Conservation (phyloP, 1,140 invertebrate species). For the Saccostrea glomerata region DNA sequence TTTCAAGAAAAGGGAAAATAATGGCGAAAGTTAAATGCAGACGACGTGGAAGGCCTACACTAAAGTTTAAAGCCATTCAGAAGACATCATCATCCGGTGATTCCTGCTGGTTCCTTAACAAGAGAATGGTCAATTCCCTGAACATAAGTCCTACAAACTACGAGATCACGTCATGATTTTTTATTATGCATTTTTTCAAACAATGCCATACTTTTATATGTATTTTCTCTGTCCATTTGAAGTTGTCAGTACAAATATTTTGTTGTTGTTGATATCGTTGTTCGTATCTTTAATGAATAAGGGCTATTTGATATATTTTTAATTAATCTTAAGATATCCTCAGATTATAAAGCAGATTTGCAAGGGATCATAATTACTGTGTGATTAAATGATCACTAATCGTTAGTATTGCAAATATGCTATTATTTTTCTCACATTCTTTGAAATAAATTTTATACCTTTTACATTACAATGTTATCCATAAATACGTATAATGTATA, state of each 20-base stretch:
- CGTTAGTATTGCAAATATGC: neutral
- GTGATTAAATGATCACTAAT: neutral
- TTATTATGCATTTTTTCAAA: no score
- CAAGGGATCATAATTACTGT: neutral
- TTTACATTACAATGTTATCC: no score
- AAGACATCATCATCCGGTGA: neutral
- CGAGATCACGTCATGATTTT: neutral
- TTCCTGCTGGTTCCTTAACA: neutral
- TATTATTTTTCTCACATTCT: neutral
- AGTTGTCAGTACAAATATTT: no score
- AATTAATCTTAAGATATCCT: no score
- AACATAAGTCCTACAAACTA: neutral
- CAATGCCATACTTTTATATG: no score
- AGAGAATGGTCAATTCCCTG: neutral
- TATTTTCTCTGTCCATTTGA: no score
- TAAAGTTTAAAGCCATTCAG: neutral
- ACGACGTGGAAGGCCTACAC: neutral
- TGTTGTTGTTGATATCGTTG: no score
- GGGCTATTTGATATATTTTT: no score
- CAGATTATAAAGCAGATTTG: no score
- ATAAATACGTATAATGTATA: no score
- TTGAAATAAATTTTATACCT: no score
- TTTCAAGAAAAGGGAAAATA: slow-evolving; percentile 1
- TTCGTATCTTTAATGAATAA: no score
- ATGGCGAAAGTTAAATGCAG: neutral